These are phyloP conservation scores for Ariopsis seemanni DNA, from an alignment of 2,113 vertebrate species.

Conservation along the genomic window DNA sequence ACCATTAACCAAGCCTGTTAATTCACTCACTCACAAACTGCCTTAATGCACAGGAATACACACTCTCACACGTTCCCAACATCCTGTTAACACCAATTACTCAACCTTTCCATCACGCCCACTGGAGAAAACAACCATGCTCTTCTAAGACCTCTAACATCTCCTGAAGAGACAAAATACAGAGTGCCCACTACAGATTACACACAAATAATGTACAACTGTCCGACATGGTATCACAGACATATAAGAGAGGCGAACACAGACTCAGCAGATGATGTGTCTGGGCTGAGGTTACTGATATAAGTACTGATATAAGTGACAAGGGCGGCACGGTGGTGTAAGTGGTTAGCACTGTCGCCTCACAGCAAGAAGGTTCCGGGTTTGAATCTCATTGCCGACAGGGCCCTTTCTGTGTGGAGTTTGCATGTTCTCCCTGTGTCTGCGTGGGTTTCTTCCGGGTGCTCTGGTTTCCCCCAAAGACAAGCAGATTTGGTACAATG, in stretches of 20 bases:
- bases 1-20: slow-evolving; percentile 14
- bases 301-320: no score
- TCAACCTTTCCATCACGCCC: slow-evolving; percentile 1
- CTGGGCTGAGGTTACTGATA: background rate
- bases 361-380: no score
- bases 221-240: background rate
- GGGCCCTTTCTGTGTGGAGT: no score
- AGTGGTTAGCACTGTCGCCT: no score
- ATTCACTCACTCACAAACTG: slow-evolving; percentile 9
- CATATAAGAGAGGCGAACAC: background rate
- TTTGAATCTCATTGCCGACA: no score
- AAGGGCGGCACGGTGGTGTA: no score
- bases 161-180: background rate
- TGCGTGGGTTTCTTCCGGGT: no score
- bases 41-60: background rate
- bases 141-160: background rate
- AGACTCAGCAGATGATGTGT: background rate
- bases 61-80: background rate
- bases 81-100: background rate
- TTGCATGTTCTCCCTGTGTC: no score
- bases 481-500: no score
- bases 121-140: background rate
- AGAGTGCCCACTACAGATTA: background rate
- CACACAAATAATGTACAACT: background rate
- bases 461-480: no score